phyloP scores from a whole-genome alignment of 35 echinoderm and acorn worm species.

The Holothuria glaberrima region DNA sequence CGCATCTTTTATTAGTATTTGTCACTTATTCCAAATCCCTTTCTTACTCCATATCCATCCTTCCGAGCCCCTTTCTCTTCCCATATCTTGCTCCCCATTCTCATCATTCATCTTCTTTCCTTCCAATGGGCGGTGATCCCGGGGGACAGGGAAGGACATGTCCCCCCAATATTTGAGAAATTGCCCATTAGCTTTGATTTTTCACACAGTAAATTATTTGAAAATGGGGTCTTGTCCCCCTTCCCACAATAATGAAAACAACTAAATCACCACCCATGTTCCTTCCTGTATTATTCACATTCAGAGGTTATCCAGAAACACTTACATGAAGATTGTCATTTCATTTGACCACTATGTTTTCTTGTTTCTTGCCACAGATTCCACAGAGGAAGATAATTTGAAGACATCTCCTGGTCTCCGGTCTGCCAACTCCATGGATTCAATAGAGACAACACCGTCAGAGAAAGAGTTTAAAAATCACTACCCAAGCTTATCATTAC shows the following conservation, averaged over 20 bases:
- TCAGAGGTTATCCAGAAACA: too few species aligned
- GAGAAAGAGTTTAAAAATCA: constrained; percentile 82
- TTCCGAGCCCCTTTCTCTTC: neutral
- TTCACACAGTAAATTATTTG: too few species aligned
- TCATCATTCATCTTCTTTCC: neutral
- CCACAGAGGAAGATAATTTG: neutral
- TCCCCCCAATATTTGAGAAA: too few species aligned
- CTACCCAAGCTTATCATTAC: constrained; percentile 48
- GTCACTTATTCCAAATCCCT: neutral
- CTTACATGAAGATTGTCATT: too few species aligned
- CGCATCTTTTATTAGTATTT: too few species aligned
- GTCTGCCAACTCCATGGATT: constrained; percentile 46
- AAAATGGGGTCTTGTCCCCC: too few species aligned
- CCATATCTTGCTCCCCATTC: neutral
- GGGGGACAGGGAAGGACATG: too few species aligned
- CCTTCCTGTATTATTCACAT: too few species aligned
- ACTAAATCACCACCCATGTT: too few species aligned
- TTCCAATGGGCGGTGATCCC: too few species aligned
- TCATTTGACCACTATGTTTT: neutral
- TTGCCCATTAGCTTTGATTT: too few species aligned
- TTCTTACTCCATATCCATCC: neutral
- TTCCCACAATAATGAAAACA: neutral
- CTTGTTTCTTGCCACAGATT: neutral
- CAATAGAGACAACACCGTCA: constrained; percentile 78
- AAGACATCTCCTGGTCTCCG: neutral